These are phyloP conservation scores for Prenolepis imparis DNA, from an alignment of 2,888 invertebrate species.

Conservation along the genomic window DNA sequence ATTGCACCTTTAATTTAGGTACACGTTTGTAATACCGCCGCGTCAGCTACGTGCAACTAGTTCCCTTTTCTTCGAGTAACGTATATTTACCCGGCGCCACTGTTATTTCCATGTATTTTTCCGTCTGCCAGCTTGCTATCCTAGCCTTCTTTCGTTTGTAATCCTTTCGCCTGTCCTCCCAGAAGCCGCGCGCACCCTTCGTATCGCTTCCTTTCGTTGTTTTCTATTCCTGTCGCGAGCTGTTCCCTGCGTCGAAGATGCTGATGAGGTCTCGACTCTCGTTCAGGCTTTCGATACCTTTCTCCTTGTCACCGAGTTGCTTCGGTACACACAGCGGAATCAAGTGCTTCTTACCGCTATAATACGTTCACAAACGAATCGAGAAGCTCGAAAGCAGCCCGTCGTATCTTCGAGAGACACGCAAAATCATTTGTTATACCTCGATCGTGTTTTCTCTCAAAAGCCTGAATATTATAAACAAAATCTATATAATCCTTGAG, in stretches of 20 bases:
- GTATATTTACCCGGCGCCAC: conserved; percentile 1
- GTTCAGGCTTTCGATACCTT: conserved; percentile 28
- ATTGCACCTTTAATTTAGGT: conserved; percentile 26
- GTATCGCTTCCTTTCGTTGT: conserved; percentile 32
- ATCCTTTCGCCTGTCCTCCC: conserved; percentile 46
- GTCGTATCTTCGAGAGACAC: neutral
- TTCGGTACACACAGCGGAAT: conserved; percentile 45
- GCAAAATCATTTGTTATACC: neutral
- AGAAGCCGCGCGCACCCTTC: conserved; percentile 23
- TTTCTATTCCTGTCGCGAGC: conserved; percentile 48
- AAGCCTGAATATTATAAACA: conserved; percentile 5
- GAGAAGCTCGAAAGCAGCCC: conserved; percentile 53
- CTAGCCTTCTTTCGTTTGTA: conserved; percentile 34
- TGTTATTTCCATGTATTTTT: conserved; percentile 45
- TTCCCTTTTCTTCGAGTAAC: conserved; percentile 5
- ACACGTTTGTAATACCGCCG: neutral
- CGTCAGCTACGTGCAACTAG: conserved; percentile 27
- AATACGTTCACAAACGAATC: conserved; percentile 67
- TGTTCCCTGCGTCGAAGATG: conserved; percentile 43
- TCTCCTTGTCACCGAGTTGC: conserved; percentile 14
- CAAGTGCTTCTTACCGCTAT: conserved; percentile 47
- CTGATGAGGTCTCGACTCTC: conserved; percentile 44
- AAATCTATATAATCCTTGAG: conserved; percentile 7
- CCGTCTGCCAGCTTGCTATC: conserved; percentile 41
- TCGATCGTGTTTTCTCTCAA: conserved; percentile 5